Percentiles rank a stretch among this genome's conserved stretches.
Evolutionary conservation across 2,113 vertebrate genomes (phyloP).

Genomic region (Rhegmatorhina hoffmannsi): DNA sequence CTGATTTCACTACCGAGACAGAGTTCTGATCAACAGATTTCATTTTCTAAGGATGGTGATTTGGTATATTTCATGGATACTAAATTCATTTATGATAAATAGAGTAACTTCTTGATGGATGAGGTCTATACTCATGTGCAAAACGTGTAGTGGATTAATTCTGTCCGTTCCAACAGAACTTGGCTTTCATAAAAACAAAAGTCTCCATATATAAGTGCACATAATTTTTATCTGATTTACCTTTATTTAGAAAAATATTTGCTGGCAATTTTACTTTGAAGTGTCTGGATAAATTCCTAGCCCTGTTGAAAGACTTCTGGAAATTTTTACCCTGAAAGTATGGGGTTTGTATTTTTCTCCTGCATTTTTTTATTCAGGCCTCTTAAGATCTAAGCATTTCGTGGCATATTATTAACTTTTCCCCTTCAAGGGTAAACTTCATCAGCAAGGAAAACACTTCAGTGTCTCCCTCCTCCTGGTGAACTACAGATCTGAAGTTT

Average conservation of each 20-base stretch:
- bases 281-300: background rate
- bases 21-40: background rate
- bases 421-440: background rate
- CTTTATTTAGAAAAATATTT: background rate
- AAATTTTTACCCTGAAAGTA: background rate
- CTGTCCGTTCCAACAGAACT: background rate
- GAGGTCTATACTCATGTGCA: background rate
- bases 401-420: background rate
- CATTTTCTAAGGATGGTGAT: background rate
- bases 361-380: background rate
- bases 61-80: background rate
- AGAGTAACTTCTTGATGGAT: background rate
- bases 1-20: background rate
- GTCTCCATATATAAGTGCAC: background rate
- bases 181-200: background rate
- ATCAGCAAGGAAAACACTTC: background rate
- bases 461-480: constrained; percentile 1
- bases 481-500: constrained; percentile 10
- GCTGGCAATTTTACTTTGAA: background rate
- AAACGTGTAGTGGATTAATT: background rate
- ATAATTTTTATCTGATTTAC: background rate
- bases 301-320: background rate
- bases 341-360: background rate
- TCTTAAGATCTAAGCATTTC: background rate
- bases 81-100: background rate